These are phyloP conservation scores for Lithophane ornitopus DNA, from an alignment of 2,888 invertebrate species.

Conservation along the genomic window DNA sequence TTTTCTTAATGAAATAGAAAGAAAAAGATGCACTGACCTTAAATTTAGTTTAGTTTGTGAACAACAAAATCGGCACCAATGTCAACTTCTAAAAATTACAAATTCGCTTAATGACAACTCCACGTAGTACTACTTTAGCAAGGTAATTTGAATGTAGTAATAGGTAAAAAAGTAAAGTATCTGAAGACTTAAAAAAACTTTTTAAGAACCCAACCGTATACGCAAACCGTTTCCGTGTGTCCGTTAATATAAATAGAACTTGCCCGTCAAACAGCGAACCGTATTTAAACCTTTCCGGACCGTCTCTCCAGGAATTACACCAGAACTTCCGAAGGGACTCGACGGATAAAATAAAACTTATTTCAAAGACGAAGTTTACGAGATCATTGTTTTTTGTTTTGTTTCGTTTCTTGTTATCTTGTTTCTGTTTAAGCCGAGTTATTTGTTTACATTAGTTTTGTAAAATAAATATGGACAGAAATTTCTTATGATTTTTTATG, in stretches of 20 bases:
- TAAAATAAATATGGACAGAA: slow-evolving; percentile 9
- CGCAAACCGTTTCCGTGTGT: neutral
- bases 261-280: slow-evolving; percentile 28
- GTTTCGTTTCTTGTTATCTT: slow-evolving; percentile 30
- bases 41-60: too few species aligned
- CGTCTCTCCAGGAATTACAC: slow-evolving; percentile 37
- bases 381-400: slow-evolving; percentile 43
- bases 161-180: too few species aligned
- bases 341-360: slow-evolving; percentile 49
- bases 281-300: slow-evolving; percentile 39
- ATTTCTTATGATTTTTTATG: neutral
- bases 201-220: neutral
- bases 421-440: slow-evolving; percentile 33
- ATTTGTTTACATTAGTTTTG: slow-evolving; percentile 39
- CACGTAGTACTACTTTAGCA: too few species aligned
- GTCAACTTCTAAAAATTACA: too few species aligned
- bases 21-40: too few species aligned
- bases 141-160: too few species aligned
- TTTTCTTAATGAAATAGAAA: too few species aligned
- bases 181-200: too few species aligned
- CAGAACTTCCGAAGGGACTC: slow-evolving; percentile 35
- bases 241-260: slow-evolving; percentile 34
- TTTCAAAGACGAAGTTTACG: slow-evolving; percentile 37
- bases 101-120: too few species aligned
- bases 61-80: too few species aligned